Conservation (phyloP, 2,888 invertebrate genomes). For the Yponomeuta sedellus region DNA sequence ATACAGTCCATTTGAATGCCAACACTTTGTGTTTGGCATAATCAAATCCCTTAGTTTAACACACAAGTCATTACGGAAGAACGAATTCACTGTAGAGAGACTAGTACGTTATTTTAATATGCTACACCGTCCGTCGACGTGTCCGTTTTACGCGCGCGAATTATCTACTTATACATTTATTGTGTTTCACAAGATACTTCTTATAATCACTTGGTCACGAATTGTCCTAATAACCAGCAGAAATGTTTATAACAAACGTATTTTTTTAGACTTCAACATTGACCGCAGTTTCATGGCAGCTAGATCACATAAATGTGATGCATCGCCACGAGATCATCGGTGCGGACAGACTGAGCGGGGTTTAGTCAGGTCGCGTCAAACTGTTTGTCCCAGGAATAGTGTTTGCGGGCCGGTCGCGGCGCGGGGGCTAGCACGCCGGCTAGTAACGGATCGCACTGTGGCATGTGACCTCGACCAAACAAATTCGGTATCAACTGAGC, state of each 20-base stretch:
- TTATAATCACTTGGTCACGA: background rate
- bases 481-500: constrained; percentile 63
- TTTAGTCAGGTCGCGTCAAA: constrained; percentile 78
- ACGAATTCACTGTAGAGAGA: constrained; percentile 49
- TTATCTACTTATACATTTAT: background rate
- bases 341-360: constrained; percentile 29
- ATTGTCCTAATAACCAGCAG: background rate
- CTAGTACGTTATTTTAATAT: constrained; percentile 6
- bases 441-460: constrained; percentile 83
- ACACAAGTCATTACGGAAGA: constrained; percentile 52
- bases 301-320: background rate
- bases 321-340: constrained; percentile 34
- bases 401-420: constrained; percentile 78
- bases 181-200: background rate
- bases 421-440: constrained; percentile 80
- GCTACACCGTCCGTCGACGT: constrained; percentile 5
- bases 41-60: constrained; percentile 32
- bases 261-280: background rate
- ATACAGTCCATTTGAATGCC: constrained; percentile 37
- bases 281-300: constrained; percentile 1
- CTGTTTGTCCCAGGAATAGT: constrained; percentile 86
- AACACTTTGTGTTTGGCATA: constrained; percentile 62
- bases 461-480: constrained; percentile 65
- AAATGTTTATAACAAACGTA: background rate
- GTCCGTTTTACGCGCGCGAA: background rate